Base-by-base conservation (phyloP, 2,113 vertebrate genomes). In the Donacobius atricapilla region DNA sequence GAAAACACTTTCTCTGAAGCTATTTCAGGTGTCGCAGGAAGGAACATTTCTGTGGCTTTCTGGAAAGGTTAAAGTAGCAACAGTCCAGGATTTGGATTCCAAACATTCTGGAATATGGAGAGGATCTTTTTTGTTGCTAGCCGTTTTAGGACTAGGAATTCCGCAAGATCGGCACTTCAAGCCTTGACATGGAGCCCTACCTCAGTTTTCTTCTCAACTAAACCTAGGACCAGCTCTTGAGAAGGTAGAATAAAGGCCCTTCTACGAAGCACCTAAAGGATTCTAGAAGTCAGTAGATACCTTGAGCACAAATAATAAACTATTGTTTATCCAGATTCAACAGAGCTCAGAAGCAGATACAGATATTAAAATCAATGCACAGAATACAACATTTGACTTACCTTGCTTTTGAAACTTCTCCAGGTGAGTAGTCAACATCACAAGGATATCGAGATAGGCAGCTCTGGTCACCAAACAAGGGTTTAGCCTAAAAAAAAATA, bases 401-500 rank as follows among this genome's bases (percentile, higher is more conserved):
- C 94, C 93, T 92, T 89, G 96, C 83, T 92, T 95, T 53, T 91
- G 79, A n/a, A 79, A 75, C 78, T 89, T 97, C 51, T 94, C 87
- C 27, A 97, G 83, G 79, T 97, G 97, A 95, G 71, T 96, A 96
- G 97, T 98, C 93, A 99, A 90, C 63, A 98, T 95, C 92, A 97
- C 84, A 93, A 99, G 83, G 83, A 99, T 95, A 87, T 99, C 99
- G 79, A 99, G 93, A 94, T 96, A 99, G 19, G 98, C 98, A 81
- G 98, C 99, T 98, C 99, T 98, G 81, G 99, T 99, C 96, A 99
- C 99, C 92, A 99, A 96, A 96, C 99, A 99, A 54, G 97, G 96
- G 95, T 99, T 99, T 85, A 97, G 92, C 92, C 99, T 89, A 14
- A 61, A 60, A 87, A 70, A 99, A 93, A 58, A 96, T 23, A 57